These are phyloP conservation scores for Bradypodion ventrale DNA, from an alignment of 2,797 vertebrate genomes.

Conservation along the genomic window DNA sequence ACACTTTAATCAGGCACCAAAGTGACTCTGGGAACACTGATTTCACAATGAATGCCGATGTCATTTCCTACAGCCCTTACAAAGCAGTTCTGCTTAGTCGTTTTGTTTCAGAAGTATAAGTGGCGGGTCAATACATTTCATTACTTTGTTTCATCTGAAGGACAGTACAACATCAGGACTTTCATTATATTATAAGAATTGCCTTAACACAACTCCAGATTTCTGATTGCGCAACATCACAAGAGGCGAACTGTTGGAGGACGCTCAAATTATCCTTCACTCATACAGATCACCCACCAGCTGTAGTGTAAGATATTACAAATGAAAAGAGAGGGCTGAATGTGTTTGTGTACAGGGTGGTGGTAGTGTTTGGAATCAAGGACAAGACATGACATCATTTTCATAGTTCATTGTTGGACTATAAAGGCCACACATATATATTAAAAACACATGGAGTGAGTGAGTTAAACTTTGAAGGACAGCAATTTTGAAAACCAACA, in stretches of 20 bases:
- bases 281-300: slow-evolving; percentile 18
- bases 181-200: slow-evolving; percentile 75
- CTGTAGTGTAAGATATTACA: slow-evolving; percentile 32
- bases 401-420: slow-evolving; percentile 23
- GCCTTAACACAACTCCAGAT: slow-evolving; percentile 73
- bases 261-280: slow-evolving; percentile 72
- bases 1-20: slow-evolving; percentile 79
- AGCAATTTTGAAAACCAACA: neutral
- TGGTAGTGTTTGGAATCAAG: neutral
- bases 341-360: neutral
- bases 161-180: slow-evolving; percentile 72
- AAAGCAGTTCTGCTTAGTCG: slow-evolving; percentile 64
- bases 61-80: slow-evolving; percentile 68
- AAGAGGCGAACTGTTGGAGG: slow-evolving; percentile 61
- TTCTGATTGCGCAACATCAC: slow-evolving; percentile 70
- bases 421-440: slow-evolving; percentile 9
- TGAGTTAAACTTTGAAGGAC: slow-evolving; percentile 50
- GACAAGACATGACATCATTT: slow-evolving; percentile 47
- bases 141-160: slow-evolving; percentile 80
- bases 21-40: slow-evolving; percentile 69
- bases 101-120: slow-evolving; percentile 71
- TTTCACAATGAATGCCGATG: slow-evolving; percentile 79
- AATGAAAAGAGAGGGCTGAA: neutral
- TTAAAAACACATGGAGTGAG: slow-evolving; percentile 25
- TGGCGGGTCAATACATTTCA: slow-evolving; percentile 80